A percentile compares a stretch with the other conserved stretches of the same genome.
Conservation (phyloP, 2,797 vertebrate species). For the Momotus momota region DNA sequence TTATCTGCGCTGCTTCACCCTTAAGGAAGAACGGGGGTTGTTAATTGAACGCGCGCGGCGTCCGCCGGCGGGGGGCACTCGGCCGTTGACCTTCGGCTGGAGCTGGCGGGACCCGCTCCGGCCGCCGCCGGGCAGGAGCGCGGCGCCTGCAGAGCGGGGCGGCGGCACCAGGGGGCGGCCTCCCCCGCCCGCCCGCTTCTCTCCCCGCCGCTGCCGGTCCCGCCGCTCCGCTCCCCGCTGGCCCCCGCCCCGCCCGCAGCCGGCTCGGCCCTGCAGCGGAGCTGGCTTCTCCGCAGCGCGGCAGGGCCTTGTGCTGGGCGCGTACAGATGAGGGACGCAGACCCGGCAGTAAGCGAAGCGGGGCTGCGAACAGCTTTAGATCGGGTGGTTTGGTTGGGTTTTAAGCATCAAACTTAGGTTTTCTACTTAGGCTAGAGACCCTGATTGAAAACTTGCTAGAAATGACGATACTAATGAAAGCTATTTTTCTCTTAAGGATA, state of each 20-base stretch:
- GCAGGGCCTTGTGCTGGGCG: not conserved
- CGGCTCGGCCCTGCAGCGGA: too few species aligned
- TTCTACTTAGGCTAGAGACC: rapidly evolving
- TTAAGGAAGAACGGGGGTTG: not conserved
- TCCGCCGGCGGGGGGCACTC: not conserved
- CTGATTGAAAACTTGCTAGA: not conserved
- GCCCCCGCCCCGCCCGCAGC: not conserved
- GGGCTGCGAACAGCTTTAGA: too few species aligned
- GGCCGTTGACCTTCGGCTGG: not conserved
- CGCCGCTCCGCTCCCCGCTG: not conserved
- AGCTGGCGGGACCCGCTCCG: not conserved
- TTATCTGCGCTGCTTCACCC: rapidly evolving
- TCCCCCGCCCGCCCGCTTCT: not conserved
- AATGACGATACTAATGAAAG: not conserved
- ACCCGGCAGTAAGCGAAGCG: too few species aligned
- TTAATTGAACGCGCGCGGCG: not conserved
- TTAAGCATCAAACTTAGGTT: not conserved
- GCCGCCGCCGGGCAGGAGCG: not conserved
- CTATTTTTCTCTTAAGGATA: not conserved
- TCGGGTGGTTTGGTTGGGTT: not conserved
- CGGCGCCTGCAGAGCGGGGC: not conserved
- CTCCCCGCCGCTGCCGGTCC: not conserved
- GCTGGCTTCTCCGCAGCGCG: not conserved
- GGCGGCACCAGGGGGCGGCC: not conserved
- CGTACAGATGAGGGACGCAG: not conserved